Base-by-base conservation (phyloP, 2,888 invertebrate species). In the Drosophila buzzatii region DNA sequence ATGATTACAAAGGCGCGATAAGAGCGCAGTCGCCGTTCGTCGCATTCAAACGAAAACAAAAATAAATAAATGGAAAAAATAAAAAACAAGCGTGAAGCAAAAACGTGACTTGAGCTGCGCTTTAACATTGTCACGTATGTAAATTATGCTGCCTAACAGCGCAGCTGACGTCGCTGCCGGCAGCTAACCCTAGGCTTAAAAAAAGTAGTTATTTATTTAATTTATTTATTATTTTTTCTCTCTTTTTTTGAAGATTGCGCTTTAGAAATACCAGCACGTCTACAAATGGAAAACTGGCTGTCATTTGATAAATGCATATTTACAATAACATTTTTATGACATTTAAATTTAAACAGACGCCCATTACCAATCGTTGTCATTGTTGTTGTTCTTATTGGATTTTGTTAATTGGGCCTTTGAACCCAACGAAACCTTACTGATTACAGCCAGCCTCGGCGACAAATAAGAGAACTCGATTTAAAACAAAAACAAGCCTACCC, bases 61-160 rank as follows among this genome's bases (percentile, higher is more conserved):
- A 49, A 49, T 49, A 47, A 47, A 47, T 16, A 10, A 72, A 44
- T 27, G 27, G 20, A 12, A 5, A 20, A 23, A 23, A 23, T 2
- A 44, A 82, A 20, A 53, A 76, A 76, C 67, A 67, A 77, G 86
- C 84, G 77, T 76, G 74, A 81, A 81, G 72, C 67, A 65, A 56
- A 91, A 92, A 91, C 92, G 92, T 91, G 91, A 91, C 91, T 87
- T 82, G 78, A 68, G 77, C 83, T 87, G 77, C 77, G 90, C 90
- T 86, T 81, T 61, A 78, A 79, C 90, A 91, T 87, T 83, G 81
- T 83, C 91, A 91, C 91, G 91, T 91, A 91, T 76, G 65, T 59
- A 86, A 82, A 83, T 82, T 83, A 81, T 86, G 84, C 79, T 89
- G 75, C 72, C 73, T 64, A 41, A 41, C 55, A 55, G 63, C 67